A percentile compares a stretch with the other conserved stretches of the same genome.
Conservation (phyloP, 1,140 invertebrate species). For the Phthorimaea operculella region DNA sequence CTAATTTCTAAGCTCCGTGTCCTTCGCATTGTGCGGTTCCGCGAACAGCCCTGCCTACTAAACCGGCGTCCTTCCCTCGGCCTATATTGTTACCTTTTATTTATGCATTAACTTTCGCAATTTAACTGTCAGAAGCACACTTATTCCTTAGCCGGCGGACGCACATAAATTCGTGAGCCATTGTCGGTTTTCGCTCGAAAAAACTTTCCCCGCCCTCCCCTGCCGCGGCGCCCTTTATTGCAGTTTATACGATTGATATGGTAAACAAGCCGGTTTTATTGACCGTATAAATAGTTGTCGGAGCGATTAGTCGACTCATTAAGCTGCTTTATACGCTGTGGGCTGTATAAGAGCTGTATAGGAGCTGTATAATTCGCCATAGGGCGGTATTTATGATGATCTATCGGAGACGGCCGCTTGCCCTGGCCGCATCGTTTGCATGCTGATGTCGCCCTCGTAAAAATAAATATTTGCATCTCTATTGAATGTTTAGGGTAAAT, state of each 20-base stretch:
- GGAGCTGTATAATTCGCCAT: constrained; percentile 9
- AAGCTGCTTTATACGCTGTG: constrained; percentile 20
- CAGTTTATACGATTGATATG: constrained; percentile 33
- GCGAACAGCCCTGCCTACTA: not conserved
- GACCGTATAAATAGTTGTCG: constrained; percentile 27
- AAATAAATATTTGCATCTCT: constrained; percentile 38
- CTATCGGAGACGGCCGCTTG: constrained; percentile 2
- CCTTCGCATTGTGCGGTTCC: not conserved
- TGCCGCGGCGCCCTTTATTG: constrained; percentile 15
- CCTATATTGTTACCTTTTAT: constrained; percentile 57
- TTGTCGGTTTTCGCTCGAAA: constrained; percentile 17
- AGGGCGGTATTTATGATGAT: constrained; percentile 15
- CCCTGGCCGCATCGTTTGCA: constrained; percentile 20
- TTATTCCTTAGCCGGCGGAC: constrained; percentile 19
- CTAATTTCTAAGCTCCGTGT: not conserved
- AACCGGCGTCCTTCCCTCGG: constrained; percentile 13
- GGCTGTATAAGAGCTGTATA: constrained; percentile 14
- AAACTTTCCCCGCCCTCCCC: constrained; percentile 8
- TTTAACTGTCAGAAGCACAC: constrained; percentile 47
- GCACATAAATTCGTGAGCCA: constrained; percentile 30
- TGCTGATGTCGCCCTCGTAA: constrained; percentile 29
- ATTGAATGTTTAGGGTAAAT: constrained; percentile 31
- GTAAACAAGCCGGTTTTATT: constrained; percentile 27
- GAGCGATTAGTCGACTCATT: constrained; percentile 36
- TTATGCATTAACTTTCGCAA: constrained; percentile 61